These are phyloP conservation scores for Oriolus oriolus DNA, from an alignment of 2,113 vertebrate species.

Conservation along the genomic window DNA sequence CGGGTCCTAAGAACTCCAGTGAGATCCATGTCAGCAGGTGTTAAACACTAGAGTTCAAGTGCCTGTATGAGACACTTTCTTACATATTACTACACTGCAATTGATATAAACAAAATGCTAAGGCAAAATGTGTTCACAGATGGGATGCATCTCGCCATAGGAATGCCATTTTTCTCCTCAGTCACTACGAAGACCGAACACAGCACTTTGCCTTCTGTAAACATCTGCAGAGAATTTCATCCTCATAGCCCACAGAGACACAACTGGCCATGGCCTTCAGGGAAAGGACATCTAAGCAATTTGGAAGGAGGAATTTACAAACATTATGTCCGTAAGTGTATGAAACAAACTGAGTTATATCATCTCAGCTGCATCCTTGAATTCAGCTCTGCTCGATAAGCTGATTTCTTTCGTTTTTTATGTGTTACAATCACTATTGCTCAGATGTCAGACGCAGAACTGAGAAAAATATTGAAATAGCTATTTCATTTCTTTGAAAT, in stretches of 20 bases:
- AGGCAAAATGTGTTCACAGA: background rate
- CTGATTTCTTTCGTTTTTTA: background rate
- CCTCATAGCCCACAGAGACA: background rate
- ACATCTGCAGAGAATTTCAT: background rate
- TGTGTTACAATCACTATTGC: background rate
- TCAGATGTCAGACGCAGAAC: background rate
- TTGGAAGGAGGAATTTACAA: background rate
- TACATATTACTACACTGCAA: background rate
- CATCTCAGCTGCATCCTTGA: background rate
- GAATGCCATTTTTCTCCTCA: background rate
- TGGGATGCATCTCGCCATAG: background rate
- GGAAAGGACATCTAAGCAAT: background rate
- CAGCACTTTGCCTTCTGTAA: accelerated
- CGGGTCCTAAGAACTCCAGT: background rate
- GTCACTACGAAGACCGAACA: background rate
- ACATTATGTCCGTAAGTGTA: background rate
- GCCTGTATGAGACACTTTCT: background rate
- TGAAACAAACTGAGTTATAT: background rate
- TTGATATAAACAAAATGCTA: background rate
- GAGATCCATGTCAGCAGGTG: background rate
- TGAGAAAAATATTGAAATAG: background rate
- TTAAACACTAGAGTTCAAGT: background rate
- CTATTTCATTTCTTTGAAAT: background rate
- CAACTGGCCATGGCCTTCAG: background rate
- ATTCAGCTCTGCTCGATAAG: background rate